Conservation (phyloP, 2,888 invertebrate species). For the Latrodectus hesperus region DNA sequence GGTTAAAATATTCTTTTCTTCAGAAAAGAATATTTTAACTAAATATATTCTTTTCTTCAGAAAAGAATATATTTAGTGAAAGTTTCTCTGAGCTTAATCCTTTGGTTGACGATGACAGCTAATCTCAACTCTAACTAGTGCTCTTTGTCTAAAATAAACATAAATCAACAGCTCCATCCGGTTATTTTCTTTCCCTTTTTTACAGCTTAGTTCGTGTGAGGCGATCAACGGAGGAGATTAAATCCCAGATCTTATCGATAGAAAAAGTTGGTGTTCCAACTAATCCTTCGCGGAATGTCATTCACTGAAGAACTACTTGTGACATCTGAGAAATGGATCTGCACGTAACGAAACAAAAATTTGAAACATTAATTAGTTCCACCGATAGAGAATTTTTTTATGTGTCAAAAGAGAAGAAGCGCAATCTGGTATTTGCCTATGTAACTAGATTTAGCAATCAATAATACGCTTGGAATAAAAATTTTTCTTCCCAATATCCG, state of each 20-base stretch:
- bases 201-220: constrained; percentile 16
- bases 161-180: constrained; percentile 44
- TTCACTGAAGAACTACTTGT: constrained; percentile 20
- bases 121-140: constrained; percentile 4
- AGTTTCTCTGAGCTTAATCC: background rate
- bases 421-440: too few species aligned
- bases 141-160: constrained; percentile 21
- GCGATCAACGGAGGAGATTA: constrained; percentile 39
- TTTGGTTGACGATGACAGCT: background rate
- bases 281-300: constrained; percentile 51
- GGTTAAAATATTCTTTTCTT: too few species aligned
- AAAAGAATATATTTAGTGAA: too few species aligned
- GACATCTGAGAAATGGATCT: constrained; percentile 50
- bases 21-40: too few species aligned
- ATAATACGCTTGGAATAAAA: too few species aligned
- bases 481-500: too few species aligned
- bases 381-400: background rate
- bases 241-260: constrained; percentile 33
- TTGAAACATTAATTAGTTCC: constrained; percentile 24
- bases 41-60: too few species aligned
- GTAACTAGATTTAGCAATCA: too few species aligned
- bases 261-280: constrained; percentile 15
- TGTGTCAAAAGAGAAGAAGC: too few species aligned
- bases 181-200: constrained; percentile 17
- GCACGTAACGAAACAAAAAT: constrained; percentile 3